Conservation (phyloP, 2,888 invertebrate genomes). For the Pherbina coryleti region DNA sequence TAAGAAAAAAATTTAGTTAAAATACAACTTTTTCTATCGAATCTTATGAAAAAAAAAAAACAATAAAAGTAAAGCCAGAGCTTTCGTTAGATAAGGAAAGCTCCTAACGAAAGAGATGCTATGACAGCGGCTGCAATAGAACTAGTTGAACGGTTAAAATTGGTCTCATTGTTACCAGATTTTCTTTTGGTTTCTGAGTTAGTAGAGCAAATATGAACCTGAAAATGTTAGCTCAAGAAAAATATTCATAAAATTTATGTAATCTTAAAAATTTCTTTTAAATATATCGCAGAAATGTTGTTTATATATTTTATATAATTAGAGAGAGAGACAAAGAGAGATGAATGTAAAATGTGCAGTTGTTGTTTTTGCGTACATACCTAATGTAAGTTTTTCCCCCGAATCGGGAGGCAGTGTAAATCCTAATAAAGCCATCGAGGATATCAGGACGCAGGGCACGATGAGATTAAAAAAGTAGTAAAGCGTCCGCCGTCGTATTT, state of each 20-base stretch:
- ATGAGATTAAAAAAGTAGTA: conserved; percentile 99
- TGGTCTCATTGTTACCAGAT: background rate
- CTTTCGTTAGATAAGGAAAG: no score
- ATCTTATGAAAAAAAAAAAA: background rate
- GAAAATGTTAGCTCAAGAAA: conserved; percentile 18
- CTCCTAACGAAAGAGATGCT: no score
- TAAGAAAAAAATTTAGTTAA: background rate
- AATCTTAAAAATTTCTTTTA: background rate
- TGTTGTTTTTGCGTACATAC: conserved; percentile 60
- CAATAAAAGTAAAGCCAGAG: no score
- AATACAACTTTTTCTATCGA: background rate
- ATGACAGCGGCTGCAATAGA: no score
- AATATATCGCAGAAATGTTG: background rate
- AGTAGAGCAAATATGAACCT: background rate
- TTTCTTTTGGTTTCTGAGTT: background rate
- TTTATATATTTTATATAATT: background rate
- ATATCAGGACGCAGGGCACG: conserved; percentile 98
- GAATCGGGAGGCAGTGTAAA: conserved; percentile 97
- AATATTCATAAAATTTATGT: conserved; percentile 3
- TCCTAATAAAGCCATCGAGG: conserved; percentile 97
- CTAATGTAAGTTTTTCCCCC: conserved; percentile 70
- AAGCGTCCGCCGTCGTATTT: conserved; percentile 94
- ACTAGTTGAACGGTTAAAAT: background rate
- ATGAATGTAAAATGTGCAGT: background rate
- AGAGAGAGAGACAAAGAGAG: background rate